phyloP scores from a whole-genome alignment of 1,140 invertebrate species.

The Arion vulgaris region DNA sequence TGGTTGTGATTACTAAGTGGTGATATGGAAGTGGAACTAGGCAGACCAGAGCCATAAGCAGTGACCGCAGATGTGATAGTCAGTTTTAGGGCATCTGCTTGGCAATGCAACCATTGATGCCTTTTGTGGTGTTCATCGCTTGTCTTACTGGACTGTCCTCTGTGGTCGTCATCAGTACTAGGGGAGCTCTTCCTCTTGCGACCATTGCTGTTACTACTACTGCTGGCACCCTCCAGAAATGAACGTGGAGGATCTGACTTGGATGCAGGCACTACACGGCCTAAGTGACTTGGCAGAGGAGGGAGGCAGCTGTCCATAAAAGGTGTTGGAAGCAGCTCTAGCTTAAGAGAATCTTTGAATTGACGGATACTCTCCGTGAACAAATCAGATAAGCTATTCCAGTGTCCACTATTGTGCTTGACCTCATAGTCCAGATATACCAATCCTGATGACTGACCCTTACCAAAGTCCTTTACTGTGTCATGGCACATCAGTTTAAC shows the following conservation, averaged over 20 bases:
- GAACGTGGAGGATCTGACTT: slow-evolving; percentile 34
- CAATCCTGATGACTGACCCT: slow-evolving; percentile 66
- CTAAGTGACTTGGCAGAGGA: slow-evolving; percentile 54
- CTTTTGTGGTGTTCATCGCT: slow-evolving; percentile 59
- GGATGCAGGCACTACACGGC: background rate
- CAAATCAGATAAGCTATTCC: slow-evolving; percentile 67
- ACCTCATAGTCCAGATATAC: slow-evolving; percentile 72
- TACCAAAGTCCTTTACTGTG: slow-evolving; percentile 67
- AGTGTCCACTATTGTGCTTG: slow-evolving; percentile 68
- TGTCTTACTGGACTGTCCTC: slow-evolving; percentile 42
- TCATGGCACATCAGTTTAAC: slow-evolving; percentile 71
- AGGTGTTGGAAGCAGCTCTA: slow-evolving; percentile 66
- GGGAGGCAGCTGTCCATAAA: slow-evolving; percentile 70
- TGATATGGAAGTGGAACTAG: slow-evolving; percentile 65
- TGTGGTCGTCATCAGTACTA: slow-evolving; percentile 57
- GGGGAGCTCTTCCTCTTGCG: slow-evolving; percentile 68
- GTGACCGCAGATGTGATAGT: slow-evolving; percentile 56
- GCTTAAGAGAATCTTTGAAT: slow-evolving; percentile 69
- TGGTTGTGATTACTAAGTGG: slow-evolving; percentile 63
- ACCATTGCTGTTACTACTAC: slow-evolving; percentile 7
- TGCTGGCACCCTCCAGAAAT: slow-evolving; percentile 27
- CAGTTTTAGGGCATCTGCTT: slow-evolving; percentile 69
- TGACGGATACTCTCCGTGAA: slow-evolving; percentile 66
- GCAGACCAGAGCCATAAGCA: slow-evolving; percentile 53
- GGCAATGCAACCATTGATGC: slow-evolving; percentile 70